phyloP scores from a whole-genome alignment of 2,113 vertebrate genomes.

The Onychorhynchus coronatus region DNA sequence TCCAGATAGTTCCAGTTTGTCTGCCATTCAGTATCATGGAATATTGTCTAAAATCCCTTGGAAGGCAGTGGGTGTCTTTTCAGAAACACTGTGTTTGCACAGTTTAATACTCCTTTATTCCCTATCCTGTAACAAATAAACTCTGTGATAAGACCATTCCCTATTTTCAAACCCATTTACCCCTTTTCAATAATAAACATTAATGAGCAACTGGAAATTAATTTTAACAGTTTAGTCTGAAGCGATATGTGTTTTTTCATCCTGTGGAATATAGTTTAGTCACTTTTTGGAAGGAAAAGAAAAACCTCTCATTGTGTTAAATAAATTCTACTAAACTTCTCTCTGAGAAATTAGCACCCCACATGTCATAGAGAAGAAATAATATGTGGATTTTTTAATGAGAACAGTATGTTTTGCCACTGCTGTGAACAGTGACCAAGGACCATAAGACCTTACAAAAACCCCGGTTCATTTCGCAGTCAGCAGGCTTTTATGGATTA shows the following conservation, averaged over 20 bases:
- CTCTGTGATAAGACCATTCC: not conserved
- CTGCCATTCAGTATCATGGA: not conserved
- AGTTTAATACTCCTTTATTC: not conserved
- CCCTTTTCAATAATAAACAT: not conserved
- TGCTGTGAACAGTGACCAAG: not conserved
- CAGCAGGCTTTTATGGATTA: not conserved
- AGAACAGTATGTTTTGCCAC: not conserved
- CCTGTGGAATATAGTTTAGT: not conserved
- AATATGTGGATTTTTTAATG: not conserved
- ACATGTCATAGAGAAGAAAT: not conserved
- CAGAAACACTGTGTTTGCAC: not conserved
- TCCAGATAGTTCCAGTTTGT: conserved; percentile 16
- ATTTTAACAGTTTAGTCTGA: not conserved
- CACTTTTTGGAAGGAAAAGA: not conserved
- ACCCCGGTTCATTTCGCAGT: not conserved
- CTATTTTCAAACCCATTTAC: not conserved
- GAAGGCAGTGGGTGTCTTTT: not conserved
- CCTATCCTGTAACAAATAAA: not conserved
- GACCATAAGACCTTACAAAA: not conserved
- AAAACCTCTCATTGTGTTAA: not conserved
- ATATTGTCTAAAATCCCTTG: not conserved
- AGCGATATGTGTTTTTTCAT: not conserved
- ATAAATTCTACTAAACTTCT: not conserved
- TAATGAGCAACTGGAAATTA: not conserved
- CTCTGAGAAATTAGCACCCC: not conserved